Conservation (phyloP, 2,113 vertebrate genomes). For the Scopus umbretta region DNA sequence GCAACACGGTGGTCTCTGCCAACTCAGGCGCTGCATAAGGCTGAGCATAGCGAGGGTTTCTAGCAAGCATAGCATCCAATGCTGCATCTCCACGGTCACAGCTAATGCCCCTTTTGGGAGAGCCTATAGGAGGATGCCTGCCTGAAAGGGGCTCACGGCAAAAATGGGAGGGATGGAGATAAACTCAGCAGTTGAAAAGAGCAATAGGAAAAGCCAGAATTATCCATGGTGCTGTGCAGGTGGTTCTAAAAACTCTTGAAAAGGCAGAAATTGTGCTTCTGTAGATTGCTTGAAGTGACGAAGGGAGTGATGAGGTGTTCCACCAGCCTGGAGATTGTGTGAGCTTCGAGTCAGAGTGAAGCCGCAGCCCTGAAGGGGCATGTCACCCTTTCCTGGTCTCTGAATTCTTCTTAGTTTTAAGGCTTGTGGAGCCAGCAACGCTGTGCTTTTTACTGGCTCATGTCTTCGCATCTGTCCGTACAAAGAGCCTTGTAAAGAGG, state of each 20-base stretch:
- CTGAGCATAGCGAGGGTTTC: background rate
- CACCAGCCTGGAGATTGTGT: background rate
- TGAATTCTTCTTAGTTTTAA: background rate
- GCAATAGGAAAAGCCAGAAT: background rate
- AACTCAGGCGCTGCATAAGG: background rate
- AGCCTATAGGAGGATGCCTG: background rate
- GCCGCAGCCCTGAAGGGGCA: background rate
- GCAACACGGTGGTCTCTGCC: background rate
- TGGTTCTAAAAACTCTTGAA: background rate
- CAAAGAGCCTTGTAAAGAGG: background rate
- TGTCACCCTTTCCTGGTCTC: background rate
- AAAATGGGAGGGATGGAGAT: background rate
- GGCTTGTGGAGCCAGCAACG: background rate
- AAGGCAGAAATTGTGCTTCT: background rate
- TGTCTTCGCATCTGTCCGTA: background rate
- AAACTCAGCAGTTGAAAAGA: background rate
- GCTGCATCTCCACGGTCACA: background rate
- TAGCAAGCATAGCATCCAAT: fast-evolving
- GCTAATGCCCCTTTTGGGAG: background rate
- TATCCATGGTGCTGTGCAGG: background rate
- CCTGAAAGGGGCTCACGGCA: background rate
- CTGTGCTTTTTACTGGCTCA: background rate
- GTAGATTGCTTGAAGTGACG: background rate
- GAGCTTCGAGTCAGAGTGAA: background rate
- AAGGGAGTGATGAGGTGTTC: background rate